Conservation (phyloP, 2,113 vertebrate species). For the Eulacestoma nigropectus region DNA sequence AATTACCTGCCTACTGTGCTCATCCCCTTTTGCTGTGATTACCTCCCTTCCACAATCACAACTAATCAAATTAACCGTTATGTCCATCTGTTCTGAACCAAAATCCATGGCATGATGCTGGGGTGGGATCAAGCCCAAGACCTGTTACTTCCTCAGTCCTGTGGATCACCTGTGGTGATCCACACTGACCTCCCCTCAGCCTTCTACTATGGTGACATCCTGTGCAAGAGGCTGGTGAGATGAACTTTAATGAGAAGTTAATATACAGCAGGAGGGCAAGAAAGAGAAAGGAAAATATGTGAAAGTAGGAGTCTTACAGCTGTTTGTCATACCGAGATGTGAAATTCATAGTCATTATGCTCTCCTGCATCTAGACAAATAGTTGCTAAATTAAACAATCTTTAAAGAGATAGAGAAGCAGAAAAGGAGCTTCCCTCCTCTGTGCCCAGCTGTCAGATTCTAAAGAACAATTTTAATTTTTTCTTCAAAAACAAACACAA, state of each 20-base stretch:
- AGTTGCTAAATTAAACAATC: background rate
- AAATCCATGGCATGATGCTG: background rate
- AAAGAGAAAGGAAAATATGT: background rate
- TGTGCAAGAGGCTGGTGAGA: background rate
- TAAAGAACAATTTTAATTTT: background rate
- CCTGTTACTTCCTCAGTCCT: background rate
- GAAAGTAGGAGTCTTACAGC: background rate
- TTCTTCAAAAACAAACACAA: background rate
- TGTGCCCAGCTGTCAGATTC: background rate
- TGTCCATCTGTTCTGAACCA: background rate
- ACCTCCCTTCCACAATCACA: background rate
- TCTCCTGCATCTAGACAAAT: background rate
- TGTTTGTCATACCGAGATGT: background rate
- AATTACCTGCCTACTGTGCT: constrained; percentile 13
- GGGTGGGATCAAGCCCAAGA: background rate
- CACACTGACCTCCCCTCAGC: background rate
- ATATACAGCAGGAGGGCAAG: background rate
- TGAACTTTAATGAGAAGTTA: constrained; percentile 8
- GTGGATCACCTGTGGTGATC: background rate
- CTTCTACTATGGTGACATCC: background rate
- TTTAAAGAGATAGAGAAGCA: background rate
- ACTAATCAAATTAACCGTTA: background rate
- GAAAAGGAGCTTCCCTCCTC: background rate
- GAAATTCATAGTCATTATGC: background rate
- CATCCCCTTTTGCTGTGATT: background rate